Percentiles rank a stretch among this genome's conserved stretches.
Evolutionary conservation across 1,140 invertebrate genomes (phyloP).

Genomic region (Laupala kohalensis): DNA sequence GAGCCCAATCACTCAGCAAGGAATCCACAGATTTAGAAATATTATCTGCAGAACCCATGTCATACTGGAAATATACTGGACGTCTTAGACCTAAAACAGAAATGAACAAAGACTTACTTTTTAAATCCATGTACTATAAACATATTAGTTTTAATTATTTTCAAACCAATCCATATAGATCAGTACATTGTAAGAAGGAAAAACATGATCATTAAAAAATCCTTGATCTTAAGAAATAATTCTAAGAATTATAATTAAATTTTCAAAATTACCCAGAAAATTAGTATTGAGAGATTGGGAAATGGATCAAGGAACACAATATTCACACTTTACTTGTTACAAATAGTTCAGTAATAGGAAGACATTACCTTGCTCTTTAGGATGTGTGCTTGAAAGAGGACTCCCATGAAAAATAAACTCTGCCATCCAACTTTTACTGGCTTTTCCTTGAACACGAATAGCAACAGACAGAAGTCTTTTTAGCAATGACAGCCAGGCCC

Average conservation of each 20-base stretch:
- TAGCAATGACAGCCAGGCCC: slow-evolving; percentile 49
- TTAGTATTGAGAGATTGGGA: too few species aligned
- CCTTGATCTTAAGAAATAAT: too few species aligned
- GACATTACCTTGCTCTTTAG: slow-evolving; percentile 61
- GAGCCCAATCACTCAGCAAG: slow-evolving; percentile 76
- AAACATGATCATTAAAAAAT: too few species aligned
- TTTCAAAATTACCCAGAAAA: too few species aligned
- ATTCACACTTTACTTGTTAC: too few species aligned
- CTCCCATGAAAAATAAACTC: slow-evolving; percentile 83
- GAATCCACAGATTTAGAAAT: slow-evolving; percentile 64
- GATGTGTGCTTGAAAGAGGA: slow-evolving; percentile 62
- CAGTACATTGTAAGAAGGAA: too few species aligned
- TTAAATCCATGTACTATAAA: too few species aligned
- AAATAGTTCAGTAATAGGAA: neutral
- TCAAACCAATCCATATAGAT: too few species aligned
- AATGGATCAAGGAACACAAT: too few species aligned
- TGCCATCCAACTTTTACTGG: slow-evolving; percentile 68
- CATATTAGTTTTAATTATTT: too few species aligned
- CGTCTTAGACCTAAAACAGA: slow-evolving; percentile 47
- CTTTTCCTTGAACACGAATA: slow-evolving; percentile 63
- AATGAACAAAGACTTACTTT: too few species aligned
- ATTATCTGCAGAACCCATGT: slow-evolving; percentile 62
- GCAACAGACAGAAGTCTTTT: slow-evolving; percentile 73
- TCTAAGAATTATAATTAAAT: too few species aligned
- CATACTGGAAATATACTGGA: slow-evolving; percentile 78